These are phyloP conservation scores for Eupsittula cactorum DNA, from an alignment of 2,113 vertebrate species.

Conservation along the genomic window DNA sequence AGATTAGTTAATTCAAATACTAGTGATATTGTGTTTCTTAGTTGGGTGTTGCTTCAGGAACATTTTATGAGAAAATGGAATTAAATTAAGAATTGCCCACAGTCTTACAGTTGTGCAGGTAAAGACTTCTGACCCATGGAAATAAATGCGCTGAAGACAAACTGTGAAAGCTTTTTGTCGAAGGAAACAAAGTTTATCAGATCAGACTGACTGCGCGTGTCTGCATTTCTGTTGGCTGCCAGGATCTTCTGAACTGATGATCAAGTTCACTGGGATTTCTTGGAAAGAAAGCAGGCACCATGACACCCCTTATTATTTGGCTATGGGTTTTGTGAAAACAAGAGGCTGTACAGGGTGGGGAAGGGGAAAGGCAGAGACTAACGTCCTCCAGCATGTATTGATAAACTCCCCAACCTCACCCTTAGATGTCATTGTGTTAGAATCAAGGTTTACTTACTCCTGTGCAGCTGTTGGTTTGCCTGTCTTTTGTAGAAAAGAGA, in stretches of 20 bases:
- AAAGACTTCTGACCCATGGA: neutral
- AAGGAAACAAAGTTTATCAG: neutral
- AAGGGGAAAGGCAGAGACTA: neutral
- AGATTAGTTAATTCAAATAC: neutral
- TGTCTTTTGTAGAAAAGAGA: slow-evolving; percentile 74
- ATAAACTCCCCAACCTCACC: neutral
- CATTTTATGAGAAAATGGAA: neutral
- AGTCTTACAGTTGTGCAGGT: neutral
- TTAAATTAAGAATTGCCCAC: neutral
- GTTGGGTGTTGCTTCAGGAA: neutral
- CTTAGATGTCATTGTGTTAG: neutral
- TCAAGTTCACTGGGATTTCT: neutral
- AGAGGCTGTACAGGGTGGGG: neutral
- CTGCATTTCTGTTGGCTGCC: neutral
- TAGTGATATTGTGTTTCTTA: neutral
- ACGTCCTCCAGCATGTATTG: neutral
- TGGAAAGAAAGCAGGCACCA: neutral
- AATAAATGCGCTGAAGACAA: neutral
- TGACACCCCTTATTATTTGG: neutral
- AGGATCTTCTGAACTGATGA: neutral
- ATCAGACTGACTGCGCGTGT: neutral
- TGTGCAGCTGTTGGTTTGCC: neutral
- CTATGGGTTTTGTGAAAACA: neutral
- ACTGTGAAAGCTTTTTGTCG: neutral
- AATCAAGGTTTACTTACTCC: neutral